Conservation (phyloP, 2,113 vertebrate species). For the Smithornis capensis region DNA sequence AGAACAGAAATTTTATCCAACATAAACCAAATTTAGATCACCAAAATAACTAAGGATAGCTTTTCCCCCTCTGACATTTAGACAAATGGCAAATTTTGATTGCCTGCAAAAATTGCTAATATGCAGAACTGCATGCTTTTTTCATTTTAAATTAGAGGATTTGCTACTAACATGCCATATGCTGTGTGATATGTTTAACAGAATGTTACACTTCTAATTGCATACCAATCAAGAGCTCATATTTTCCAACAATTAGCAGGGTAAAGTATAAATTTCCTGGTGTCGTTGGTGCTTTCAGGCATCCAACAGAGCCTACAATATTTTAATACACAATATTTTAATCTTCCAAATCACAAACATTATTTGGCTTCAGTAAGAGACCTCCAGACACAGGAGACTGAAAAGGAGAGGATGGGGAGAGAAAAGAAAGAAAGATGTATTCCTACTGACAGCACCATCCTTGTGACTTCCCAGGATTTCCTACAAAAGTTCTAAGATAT, state of each 20-base stretch:
- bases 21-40: neutral
- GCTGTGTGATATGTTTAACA: conserved; percentile 67
- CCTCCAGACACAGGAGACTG: neutral
- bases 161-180: conserved; percentile 61
- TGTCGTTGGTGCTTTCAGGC: neutral
- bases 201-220: conserved; percentile 68
- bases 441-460: neutral
- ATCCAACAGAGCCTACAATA: neutral
- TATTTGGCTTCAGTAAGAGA: neutral
- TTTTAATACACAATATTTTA: conserved; percentile 29
- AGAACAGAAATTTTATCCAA: conserved; percentile 16
- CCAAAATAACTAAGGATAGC: neutral
- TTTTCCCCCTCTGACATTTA: conserved; percentile 13
- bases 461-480: neutral
- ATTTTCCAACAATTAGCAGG: conserved; percentile 64
- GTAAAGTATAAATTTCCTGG: conserved; percentile 49
- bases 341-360: neutral
- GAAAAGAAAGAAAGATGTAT: neutral
- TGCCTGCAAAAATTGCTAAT: conserved; percentile 19
- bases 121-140: neutral
- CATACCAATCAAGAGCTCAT: conserved; percentile 59
- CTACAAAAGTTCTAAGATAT: neutral
- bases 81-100: conserved; percentile 25
- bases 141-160: conserved; percentile 55
- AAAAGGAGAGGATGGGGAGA: neutral